phyloP scores from a whole-genome alignment of 2,888 invertebrate species.

The Tuberolachnus salignus region DNA sequence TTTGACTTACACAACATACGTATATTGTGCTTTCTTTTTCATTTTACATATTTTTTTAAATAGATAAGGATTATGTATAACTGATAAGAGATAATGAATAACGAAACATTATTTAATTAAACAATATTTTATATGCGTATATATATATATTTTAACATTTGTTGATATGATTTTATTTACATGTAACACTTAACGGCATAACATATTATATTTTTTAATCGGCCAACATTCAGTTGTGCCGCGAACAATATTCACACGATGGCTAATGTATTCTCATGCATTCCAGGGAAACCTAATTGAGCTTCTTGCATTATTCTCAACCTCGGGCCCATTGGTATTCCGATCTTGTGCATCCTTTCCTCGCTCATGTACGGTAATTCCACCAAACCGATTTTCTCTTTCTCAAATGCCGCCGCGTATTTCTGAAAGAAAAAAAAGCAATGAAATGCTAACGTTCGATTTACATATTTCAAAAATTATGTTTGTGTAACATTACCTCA shows the following conservation, averaged over 20 bases:
- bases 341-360: constrained; percentile 83
- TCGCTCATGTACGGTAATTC: constrained; percentile 90
- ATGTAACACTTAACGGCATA: constrained; percentile 42
- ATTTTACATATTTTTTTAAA: background rate
- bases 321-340: constrained; percentile 88
- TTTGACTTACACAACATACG: too few relatives aligned
- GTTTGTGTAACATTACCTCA: constrained; percentile 69
- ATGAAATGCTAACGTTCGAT: background rate
- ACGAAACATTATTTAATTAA: background rate
- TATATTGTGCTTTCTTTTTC: background rate
- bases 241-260: constrained; percentile 63
- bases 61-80: background rate
- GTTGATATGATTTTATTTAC: constrained; percentile 39
- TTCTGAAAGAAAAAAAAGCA: constrained; percentile 70
- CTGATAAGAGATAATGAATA: background rate
- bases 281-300: constrained; percentile 64
- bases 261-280: constrained; percentile 65
- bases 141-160: constrained; percentile 20
- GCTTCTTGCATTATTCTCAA: constrained; percentile 88
- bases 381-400: constrained; percentile 86
- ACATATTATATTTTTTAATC: constrained; percentile 42
- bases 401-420: constrained; percentile 82
- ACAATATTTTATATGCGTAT: constrained; percentile 15
- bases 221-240: constrained; percentile 34
- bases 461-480: background rate